phyloP scores from a whole-genome alignment of 2,113 vertebrate species.

The Macrotis lagotis region DNA sequence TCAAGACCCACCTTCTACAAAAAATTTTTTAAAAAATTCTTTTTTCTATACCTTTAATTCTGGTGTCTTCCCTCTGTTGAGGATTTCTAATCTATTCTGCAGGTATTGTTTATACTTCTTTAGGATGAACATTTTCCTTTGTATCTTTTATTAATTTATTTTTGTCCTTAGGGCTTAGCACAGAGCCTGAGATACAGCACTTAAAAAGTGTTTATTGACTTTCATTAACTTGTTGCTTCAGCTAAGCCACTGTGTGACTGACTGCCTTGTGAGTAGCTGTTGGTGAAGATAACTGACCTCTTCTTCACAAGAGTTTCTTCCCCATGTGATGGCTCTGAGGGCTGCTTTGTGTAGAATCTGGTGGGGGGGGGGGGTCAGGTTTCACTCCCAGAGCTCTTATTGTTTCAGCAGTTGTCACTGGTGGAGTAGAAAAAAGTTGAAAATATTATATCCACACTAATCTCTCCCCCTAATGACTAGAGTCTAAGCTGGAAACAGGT shows the following conservation, averaged over 20 bases:
- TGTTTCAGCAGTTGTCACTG: background rate
- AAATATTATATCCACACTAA: background rate
- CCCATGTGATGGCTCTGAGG: background rate
- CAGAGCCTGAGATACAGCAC: background rate
- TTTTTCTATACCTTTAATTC: background rate
- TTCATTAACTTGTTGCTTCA: background rate
- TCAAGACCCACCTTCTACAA: background rate
- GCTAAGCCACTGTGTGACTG: background rate
- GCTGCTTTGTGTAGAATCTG: too few species aligned
- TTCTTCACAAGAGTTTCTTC: background rate
- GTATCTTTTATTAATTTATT: background rate
- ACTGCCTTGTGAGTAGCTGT: background rate
- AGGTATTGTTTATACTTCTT: background rate
- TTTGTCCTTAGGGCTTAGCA: background rate
- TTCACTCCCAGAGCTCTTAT: background rate
- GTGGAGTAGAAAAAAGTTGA: background rate
- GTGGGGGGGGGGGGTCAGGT: too few species aligned
- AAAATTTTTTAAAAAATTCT: too few species aligned
- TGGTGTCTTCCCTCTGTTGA: background rate
- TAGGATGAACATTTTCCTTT: background rate
- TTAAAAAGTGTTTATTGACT: background rate
- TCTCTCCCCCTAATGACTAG: background rate
- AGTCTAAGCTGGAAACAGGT: background rate
- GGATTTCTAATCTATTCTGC: background rate
- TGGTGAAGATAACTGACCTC: background rate